Conservation (phyloP, 2,113 vertebrate genomes). For the Phylloscopus trochilus region DNA sequence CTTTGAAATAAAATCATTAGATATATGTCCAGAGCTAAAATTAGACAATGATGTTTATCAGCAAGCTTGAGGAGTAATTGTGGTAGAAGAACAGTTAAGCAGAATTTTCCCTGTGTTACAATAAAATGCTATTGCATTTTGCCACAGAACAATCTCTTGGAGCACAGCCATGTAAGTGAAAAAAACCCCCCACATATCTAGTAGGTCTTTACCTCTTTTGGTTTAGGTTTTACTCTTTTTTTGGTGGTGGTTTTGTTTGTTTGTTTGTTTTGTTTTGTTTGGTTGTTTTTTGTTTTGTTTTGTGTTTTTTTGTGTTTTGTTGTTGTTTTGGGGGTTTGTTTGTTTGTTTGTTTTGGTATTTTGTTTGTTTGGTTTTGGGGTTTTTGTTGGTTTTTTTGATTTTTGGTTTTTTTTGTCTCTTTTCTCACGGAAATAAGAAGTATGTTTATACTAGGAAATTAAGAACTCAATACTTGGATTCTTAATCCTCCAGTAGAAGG, state of each 20-base stretch:
- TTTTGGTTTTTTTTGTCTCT: neutral
- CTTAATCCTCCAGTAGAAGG: neutral
- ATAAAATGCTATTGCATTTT: neutral
- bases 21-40: neutral
- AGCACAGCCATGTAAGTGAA: neutral
- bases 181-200: neutral
- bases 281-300: too few relatives aligned
- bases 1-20: constrained; percentile 28
- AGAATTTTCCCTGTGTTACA: neutral
- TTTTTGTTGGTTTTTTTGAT: neutral
- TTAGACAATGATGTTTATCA: neutral
- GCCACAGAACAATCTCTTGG: neutral
- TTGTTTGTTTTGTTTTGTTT: too few relatives aligned
- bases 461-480: neutral
- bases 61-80: neutral
- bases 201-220: neutral
- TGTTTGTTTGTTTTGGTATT: too few relatives aligned
- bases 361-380: too few relatives aligned
- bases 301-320: too few relatives aligned
- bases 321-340: too few relatives aligned
- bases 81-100: neutral
- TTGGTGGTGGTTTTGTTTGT: too few relatives aligned
- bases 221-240: neutral
- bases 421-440: neutral
- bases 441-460: neutral